A percentile compares a stretch with the other conserved stretches of the same genome.
phyloP scores from a whole-genome alignment of 2,888 invertebrate genomes.

The Spatulosminthurus flaviceps region DNA sequence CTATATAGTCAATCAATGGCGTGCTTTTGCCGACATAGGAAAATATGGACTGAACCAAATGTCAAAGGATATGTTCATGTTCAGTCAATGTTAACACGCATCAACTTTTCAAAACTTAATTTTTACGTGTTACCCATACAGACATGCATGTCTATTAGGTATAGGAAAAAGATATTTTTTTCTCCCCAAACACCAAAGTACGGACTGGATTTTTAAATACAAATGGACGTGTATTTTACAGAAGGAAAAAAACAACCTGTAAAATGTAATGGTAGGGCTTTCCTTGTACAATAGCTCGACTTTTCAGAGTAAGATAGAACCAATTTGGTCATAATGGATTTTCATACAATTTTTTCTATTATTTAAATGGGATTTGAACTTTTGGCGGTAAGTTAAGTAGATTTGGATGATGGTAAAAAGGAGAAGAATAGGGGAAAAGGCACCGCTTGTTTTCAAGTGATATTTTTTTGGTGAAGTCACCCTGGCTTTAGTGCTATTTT shows the following conservation, averaged over 20 bases:
- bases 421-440: slow-evolving; percentile 12
- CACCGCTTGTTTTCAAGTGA: slow-evolving; percentile 20
- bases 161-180: background rate
- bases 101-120: slow-evolving; percentile 3
- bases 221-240: too few relatives aligned
- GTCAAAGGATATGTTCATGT: background rate
- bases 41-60: slow-evolving; percentile 10
- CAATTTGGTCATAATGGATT: background rate
- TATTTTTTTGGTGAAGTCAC: slow-evolving; percentile 6
- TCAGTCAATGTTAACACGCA: slow-evolving; percentile 1
- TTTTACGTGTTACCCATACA: too few relatives aligned
- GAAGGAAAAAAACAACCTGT: too few relatives aligned
- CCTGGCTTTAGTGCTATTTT: background rate
- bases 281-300: too few relatives aligned
- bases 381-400: slow-evolving; percentile 1
- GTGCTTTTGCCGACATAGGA: background rate
- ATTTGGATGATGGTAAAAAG: background rate
- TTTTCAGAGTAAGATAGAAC: too few relatives aligned
- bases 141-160: too few relatives aligned
- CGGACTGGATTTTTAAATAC: too few relatives aligned
- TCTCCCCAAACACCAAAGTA: too few relatives aligned
- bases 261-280: too few relatives aligned
- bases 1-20: background rate
- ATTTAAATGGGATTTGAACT: slow-evolving; percentile 12
- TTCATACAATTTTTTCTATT: background rate